Evolutionary conservation across 2,888 invertebrate species (phyloP).

Genomic region (Ophion costatus): DNA sequence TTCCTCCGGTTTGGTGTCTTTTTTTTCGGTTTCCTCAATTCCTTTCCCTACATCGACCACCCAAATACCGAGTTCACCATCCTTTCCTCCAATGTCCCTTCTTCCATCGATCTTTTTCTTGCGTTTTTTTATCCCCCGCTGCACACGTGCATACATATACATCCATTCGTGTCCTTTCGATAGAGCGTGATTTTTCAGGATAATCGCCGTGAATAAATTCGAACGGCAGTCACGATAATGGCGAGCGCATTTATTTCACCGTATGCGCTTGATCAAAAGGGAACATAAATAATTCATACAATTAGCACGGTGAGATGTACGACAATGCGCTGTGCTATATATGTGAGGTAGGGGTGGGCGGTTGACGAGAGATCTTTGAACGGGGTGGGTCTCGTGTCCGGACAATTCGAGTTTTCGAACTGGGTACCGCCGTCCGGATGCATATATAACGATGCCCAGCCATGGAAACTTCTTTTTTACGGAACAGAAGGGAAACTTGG

Average conservation of each 20-base stretch:
- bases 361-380: constrained; percentile 44
- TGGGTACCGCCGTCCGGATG: neutral
- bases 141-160: neutral
- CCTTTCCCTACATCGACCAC: constrained; percentile 28
- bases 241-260: constrained; percentile 43
- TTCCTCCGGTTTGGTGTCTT: constrained; percentile 28
- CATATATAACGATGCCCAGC: neutral
- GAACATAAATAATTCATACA: constrained; percentile 80
- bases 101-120: constrained; percentile 44
- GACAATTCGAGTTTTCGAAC: constrained; percentile 7
- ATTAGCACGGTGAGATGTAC: constrained; percentile 73
- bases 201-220: constrained; percentile 56
- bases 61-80: constrained; percentile 20
- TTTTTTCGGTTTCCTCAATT: constrained; percentile 30
- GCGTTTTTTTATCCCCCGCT: constrained; percentile 14
- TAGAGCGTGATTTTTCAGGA: constrained; percentile 49
- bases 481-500: too few relatives aligned
- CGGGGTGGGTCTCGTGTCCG: constrained; percentile 45
- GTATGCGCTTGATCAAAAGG: constrained; percentile 73
- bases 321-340: constrained; percentile 63
- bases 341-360: constrained; percentile 26
- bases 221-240: constrained; percentile 33
- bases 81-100: constrained; percentile 36
- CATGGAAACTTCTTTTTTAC: too few relatives aligned
- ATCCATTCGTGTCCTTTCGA: neutral